These are phyloP conservation scores for Schizothorax lantsangensis DNA, from an alignment of 2,797 vertebrate species.

Conservation along the genomic window DNA sequence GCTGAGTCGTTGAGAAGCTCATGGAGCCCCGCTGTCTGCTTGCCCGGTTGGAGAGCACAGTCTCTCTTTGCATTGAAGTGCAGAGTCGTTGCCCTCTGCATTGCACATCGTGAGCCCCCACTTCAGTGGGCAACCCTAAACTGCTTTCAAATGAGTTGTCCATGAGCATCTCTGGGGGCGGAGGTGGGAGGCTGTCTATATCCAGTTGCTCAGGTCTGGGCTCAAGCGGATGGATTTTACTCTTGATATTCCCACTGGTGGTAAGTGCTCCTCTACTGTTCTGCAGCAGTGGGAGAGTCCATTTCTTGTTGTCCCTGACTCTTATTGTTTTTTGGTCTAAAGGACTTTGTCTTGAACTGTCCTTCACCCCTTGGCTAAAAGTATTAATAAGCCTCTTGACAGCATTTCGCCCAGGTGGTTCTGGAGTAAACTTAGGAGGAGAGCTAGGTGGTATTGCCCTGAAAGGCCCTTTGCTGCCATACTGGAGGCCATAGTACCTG, in stretches of 20 bases:
- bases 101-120: slow-evolving; percentile 8
- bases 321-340: slow-evolving; percentile 71
- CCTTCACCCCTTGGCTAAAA: slow-evolving; percentile 80
- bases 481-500: slow-evolving; percentile 44
- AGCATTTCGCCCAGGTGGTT: slow-evolving; percentile 74
- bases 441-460: slow-evolving; percentile 52
- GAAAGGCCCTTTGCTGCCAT: slow-evolving; percentile 57
- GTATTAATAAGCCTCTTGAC: slow-evolving; percentile 91
- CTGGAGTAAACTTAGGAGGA: slow-evolving; percentile 57
- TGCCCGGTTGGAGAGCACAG: slow-evolving; percentile 81
- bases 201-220: slow-evolving; percentile 71
- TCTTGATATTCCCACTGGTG: slow-evolving; percentile 76
- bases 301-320: slow-evolving; percentile 77
- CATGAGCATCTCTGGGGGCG: slow-evolving; percentile 89
- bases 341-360: slow-evolving; percentile 67
- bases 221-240: slow-evolving; percentile 70
- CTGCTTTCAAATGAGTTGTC: slow-evolving; percentile 80
- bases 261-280: slow-evolving; percentile 54
- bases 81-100: slow-evolving; percentile 73
- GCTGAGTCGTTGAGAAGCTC: slow-evolving; percentile 34
- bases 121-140: slow-evolving; percentile 47
- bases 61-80: slow-evolving; percentile 77
- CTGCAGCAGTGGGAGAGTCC: slow-evolving; percentile 72
- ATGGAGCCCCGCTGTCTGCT: slow-evolving; percentile 51
- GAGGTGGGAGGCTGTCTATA: slow-evolving; percentile 86